phyloP scores from a whole-genome alignment of 2,797 vertebrate species.

The Diplodus puntazzo region DNA sequence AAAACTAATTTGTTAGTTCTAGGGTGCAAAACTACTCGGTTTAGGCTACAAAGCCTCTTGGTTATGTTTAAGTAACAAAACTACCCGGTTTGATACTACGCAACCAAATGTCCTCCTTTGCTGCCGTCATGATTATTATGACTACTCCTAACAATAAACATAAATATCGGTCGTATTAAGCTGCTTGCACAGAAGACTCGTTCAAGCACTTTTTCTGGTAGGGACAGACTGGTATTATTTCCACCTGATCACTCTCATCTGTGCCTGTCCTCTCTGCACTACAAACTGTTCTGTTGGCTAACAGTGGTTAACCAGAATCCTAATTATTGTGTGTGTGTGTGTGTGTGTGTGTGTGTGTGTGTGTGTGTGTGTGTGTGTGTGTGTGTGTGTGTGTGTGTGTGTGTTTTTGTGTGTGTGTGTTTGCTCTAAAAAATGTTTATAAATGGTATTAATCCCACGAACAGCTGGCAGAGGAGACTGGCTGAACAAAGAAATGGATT shows the following conservation, averaged over 20 bases:
- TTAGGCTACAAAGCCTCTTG: too few relatives aligned
- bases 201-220: too few relatives aligned
- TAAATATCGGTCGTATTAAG: too few relatives aligned
- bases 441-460: constrained; percentile 4
- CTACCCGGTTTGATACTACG: too few relatives aligned
- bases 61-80: too few relatives aligned
- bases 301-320: constrained; percentile 6
- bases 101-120: too few relatives aligned
- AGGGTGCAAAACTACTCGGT: too few relatives aligned
- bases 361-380: neutral
- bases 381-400: neutral
- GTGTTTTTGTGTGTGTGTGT: neutral
- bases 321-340: constrained; percentile 8
- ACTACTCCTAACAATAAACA: too few relatives aligned
- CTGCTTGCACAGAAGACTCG: too few relatives aligned
- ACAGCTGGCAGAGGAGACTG: neutral
- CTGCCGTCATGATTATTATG: too few relatives aligned
- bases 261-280: constrained; percentile 6
- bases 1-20: too few relatives aligned
- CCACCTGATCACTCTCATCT: neutral
- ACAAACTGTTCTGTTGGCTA: neutral
- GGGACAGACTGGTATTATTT: neutral
- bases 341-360: neutral
- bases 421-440: constrained; percentile 9
- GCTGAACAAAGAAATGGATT: constrained; percentile 33